phyloP scores from a whole-genome alignment of 2,113 vertebrate genomes.

The Felis chaus region DNA sequence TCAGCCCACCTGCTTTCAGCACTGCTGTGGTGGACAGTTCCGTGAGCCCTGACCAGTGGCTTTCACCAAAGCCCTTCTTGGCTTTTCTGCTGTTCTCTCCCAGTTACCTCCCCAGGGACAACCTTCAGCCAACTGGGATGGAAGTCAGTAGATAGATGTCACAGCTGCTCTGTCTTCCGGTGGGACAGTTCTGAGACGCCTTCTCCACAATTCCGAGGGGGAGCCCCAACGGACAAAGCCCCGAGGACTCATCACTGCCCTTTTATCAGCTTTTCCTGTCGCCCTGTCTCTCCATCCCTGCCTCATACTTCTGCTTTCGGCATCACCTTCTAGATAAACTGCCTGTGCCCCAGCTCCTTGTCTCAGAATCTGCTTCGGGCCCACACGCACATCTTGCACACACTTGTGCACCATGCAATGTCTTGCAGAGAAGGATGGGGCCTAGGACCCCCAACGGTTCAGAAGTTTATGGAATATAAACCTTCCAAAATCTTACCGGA shows the following conservation, averaged over 20 bases:
- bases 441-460: neutral
- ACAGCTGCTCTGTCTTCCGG: neutral
- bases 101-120: neutral
- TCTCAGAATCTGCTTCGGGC: neutral
- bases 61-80: neutral
- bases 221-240: neutral
- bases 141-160: neutral
- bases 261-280: neutral
- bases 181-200: neutral
- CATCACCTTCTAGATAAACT: neutral
- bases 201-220: neutral
- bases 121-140: neutral
- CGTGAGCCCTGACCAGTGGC: accelerated
- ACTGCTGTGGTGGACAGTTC: neutral
- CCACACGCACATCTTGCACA: too few relatives aligned
- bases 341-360: neutral
- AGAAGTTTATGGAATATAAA: neutral
- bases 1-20: neutral
- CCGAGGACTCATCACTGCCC: too few relatives aligned
- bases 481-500: neutral
- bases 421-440: neutral
- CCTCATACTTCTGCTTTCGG: neutral
- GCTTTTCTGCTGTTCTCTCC: neutral
- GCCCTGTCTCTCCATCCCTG: neutral
- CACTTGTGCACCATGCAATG: too few relatives aligned